Evolutionary conservation across 2,888 invertebrate genomes (phyloP).

Genomic region (Tuta absoluta): DNA sequence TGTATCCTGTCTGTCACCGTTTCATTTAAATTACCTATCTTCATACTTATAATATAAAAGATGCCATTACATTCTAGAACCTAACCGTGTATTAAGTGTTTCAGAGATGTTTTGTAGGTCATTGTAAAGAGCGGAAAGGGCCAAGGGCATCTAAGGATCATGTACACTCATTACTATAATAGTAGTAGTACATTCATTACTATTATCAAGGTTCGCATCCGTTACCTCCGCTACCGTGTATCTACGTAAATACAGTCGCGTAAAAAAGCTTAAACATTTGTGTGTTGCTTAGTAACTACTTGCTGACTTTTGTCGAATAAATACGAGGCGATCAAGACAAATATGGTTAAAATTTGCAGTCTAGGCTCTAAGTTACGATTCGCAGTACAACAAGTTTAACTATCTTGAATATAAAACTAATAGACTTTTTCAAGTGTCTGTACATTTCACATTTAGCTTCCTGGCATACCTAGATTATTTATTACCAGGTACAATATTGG

Average conservation of each 20-base stretch:
- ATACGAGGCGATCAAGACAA: no score
- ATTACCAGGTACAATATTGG: no score
- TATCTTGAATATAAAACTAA: no score
- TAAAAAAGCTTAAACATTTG: background rate
- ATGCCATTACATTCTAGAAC: background rate
- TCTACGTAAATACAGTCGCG: background rate
- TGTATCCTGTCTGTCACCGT: constrained; percentile 4
- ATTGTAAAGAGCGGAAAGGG: constrained; percentile 43
- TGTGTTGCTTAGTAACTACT: background rate
- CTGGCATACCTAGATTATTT: no score
- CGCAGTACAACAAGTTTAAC: no score
- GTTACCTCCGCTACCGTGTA: background rate
- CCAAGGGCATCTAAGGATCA: constrained; percentile 47
- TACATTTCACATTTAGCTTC: no score
- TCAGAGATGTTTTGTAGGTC: background rate
- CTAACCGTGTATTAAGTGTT: background rate
- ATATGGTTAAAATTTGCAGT: no score
- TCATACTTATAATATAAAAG: background rate
- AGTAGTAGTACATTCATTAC: constrained; percentile 28
- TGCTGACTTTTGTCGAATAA: no score
- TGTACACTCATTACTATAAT: constrained; percentile 33
- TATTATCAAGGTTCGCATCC: constrained; percentile 32
- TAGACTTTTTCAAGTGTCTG: no score
- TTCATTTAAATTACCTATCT: background rate
- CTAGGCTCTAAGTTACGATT: no score